These are phyloP conservation scores for Argya squamiceps DNA, from an alignment of 2,797 vertebrate species.

Conservation along the genomic window DNA sequence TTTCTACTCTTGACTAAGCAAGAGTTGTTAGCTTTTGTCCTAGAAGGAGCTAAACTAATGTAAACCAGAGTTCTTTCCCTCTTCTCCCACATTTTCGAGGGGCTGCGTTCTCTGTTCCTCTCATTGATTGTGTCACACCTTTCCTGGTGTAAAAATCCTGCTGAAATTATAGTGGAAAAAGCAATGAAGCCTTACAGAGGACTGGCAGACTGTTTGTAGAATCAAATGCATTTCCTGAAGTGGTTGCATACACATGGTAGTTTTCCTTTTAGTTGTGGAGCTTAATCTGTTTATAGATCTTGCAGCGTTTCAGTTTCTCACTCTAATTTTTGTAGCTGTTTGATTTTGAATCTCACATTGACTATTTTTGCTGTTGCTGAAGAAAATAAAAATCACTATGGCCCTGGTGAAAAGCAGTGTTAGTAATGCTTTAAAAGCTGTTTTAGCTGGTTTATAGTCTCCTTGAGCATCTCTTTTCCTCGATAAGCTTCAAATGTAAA, in stretches of 20 bases:
- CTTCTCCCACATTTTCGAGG: neutral
- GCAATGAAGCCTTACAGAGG: neutral
- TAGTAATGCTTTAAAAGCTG: neutral
- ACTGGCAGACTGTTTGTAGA: neutral
- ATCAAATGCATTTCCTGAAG: neutral
- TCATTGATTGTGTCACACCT: neutral
- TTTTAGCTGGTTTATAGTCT: neutral
- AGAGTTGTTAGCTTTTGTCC: neutral
- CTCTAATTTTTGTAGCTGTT: neutral
- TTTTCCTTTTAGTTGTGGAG: neutral
- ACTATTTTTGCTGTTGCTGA: neutral
- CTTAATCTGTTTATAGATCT: slow-evolving; percentile 11
- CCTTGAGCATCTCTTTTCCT: neutral
- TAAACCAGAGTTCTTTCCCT: neutral
- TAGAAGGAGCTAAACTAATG: neutral
- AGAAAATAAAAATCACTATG: neutral
- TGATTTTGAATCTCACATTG: neutral
- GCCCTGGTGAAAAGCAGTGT: neutral
- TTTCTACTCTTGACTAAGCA: neutral
- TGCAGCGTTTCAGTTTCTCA: neutral
- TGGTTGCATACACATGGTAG: neutral
- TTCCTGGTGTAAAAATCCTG: neutral
- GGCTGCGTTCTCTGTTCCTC: neutral
- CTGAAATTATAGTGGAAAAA: neutral
- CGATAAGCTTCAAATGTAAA: neutral